A percentile compares a stretch with the other conserved stretches of the same genome.
These are phyloP conservation scores for Epicauta chinensis DNA, from an alignment of 1,140 invertebrate genomes.

Conservation along the genomic window DNA sequence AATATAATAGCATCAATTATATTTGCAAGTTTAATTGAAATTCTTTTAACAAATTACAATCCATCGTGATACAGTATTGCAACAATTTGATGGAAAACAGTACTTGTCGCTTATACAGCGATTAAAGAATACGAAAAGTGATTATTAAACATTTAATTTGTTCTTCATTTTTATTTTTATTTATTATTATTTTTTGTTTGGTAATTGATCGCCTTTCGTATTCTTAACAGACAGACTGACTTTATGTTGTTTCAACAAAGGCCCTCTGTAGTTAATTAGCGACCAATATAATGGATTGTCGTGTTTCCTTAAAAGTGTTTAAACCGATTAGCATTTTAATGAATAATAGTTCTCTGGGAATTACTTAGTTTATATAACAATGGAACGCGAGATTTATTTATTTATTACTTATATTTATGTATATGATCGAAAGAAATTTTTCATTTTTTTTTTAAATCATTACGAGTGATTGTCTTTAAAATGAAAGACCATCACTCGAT, in stretches of 20 bases:
- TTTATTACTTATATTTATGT: conserved; percentile 26
- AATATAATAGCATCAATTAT: not conserved
- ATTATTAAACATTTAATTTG: not conserved
- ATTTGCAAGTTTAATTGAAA: conserved; percentile 38
- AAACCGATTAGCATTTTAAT: conserved; percentile 26
- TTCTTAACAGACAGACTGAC: conserved; percentile 13
- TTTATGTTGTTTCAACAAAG: conserved; percentile 9
- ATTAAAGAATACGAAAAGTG: conserved; percentile 20
- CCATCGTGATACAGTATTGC: conserved; percentile 41
- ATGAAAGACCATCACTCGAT: conserved; percentile 1
- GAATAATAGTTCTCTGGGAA: conserved; percentile 25
- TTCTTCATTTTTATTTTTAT: too few relatives aligned
- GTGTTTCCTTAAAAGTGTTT: conserved; percentile 22
- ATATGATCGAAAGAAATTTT: conserved; percentile 34
- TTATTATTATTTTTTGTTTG: too few relatives aligned
- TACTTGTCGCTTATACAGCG: conserved; percentile 26
- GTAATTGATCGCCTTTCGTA: conserved; percentile 6
- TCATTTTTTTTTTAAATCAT: not conserved
- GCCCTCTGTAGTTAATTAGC: conserved; percentile 17
- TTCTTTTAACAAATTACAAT: conserved; percentile 44
- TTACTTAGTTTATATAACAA: conserved; percentile 30
- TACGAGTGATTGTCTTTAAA: not conserved
- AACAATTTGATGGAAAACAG: conserved; percentile 40
- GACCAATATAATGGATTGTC: conserved; percentile 33
- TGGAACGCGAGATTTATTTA: conserved; percentile 29